These are phyloP conservation scores for Aphyosemion australe DNA, from an alignment of 2,113 vertebrate genomes.

Conservation along the genomic window DNA sequence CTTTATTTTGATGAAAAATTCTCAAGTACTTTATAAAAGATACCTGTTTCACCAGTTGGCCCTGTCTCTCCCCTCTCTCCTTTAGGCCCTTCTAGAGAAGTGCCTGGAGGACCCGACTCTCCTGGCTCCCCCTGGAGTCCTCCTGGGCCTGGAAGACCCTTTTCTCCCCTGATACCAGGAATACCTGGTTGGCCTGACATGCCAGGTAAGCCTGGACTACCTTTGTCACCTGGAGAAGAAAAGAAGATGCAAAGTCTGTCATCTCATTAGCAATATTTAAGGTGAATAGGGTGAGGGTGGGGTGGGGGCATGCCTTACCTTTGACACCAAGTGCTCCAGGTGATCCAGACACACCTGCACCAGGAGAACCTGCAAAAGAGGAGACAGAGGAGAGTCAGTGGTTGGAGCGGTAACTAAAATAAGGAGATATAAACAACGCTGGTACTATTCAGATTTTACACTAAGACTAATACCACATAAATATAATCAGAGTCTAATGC, in stretches of 20 bases:
- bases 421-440: no score
- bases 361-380: slow-evolving; percentile 82
- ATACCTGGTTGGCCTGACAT: slow-evolving; percentile 87
- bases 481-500: background rate
- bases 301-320: slow-evolving; percentile 79
- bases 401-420: no score
- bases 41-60: slow-evolving; percentile 86
- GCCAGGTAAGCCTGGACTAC: slow-evolving; percentile 89
- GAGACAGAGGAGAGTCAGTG: background rate
- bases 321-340: slow-evolving; percentile 83
- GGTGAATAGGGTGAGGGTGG: no score
- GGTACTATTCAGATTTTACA: no score
- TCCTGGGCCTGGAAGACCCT: slow-evolving; percentile 80
- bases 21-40: background rate
- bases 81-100: slow-evolving; percentile 87
- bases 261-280: no score
- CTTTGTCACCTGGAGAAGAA: slow-evolving; percentile 84
- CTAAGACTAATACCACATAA: no score
- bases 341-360: slow-evolving; percentile 84
- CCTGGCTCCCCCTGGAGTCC: slow-evolving; percentile 86
- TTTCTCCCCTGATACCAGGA: slow-evolving; percentile 91
- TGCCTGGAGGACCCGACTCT: slow-evolving; percentile 82
- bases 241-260: background rate
- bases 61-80: slow-evolving; percentile 89
- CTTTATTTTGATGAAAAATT: background rate